These are phyloP conservation scores for Melanaphis sacchari DNA, from an alignment of 1,140 invertebrate genomes.

Conservation along the genomic window DNA sequence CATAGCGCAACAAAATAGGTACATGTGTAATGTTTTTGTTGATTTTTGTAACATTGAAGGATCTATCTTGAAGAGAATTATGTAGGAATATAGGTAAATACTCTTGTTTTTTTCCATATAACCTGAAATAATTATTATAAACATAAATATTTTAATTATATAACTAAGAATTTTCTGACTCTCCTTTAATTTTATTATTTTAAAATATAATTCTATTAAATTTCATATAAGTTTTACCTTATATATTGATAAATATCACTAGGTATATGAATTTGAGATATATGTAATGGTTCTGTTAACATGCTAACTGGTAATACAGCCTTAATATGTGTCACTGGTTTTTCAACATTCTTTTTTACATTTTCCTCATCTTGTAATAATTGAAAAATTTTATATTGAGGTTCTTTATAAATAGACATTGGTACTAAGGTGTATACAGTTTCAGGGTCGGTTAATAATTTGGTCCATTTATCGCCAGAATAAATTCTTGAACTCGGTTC, in stretches of 20 bases:
- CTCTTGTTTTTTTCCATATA: slow-evolving; percentile 17
- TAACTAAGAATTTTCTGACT: background rate
- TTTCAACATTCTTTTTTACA: slow-evolving; percentile 1
- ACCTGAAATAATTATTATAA: background rate
- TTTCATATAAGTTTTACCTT: background rate
- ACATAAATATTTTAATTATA: background rate
- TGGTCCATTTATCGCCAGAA: slow-evolving; percentile 21
- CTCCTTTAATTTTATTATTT: background rate
- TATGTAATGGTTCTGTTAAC: slow-evolving; percentile 44
- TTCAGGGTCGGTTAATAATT: slow-evolving; percentile 30
- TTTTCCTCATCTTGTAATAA: slow-evolving; percentile 28
- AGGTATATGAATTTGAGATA: slow-evolving; percentile 52
- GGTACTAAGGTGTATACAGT: slow-evolving; percentile 47
- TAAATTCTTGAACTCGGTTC: background rate
- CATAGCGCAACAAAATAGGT: slow-evolving; percentile 29
- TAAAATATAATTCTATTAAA: background rate
- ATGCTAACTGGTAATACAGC: slow-evolving; percentile 48
- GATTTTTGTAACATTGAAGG: slow-evolving; percentile 45
- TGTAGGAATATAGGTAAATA: slow-evolving; percentile 50
- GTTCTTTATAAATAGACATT: slow-evolving; percentile 48
- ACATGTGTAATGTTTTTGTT: slow-evolving; percentile 28
- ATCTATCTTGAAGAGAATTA: slow-evolving; percentile 45
- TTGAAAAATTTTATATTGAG: slow-evolving; percentile 53
- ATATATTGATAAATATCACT: slow-evolving; percentile 49
- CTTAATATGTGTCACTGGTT: slow-evolving; percentile 49